Conservation (phyloP, 2,113 vertebrate species). For the Melanocharis versteri region DNA sequence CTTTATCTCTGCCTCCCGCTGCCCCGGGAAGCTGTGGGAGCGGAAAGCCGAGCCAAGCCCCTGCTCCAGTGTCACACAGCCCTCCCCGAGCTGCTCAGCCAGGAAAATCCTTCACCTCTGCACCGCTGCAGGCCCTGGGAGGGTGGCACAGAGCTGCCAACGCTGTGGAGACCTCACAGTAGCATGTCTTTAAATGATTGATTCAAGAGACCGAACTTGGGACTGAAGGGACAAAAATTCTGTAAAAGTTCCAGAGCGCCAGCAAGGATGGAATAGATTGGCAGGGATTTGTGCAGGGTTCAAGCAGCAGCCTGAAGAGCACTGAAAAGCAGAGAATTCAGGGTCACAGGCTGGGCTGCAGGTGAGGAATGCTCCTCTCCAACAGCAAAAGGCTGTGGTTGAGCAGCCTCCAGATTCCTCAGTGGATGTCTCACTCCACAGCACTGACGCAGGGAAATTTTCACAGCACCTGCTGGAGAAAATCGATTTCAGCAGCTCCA, state of each 20-base stretch:
- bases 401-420: not conserved
- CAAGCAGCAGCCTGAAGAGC: not conserved
- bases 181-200: not conserved
- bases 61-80: not conserved
- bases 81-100: not conserved
- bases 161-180: not conserved
- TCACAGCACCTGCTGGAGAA: not conserved
- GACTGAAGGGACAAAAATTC: not conserved
- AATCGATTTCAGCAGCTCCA: not conserved
- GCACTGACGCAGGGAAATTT: not conserved
- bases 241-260: not conserved
- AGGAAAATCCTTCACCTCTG: not conserved
- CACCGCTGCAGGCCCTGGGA: not conserved
- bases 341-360: not conserved
- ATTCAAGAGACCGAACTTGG: not conserved
- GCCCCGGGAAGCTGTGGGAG: not conserved
- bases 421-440: not conserved
- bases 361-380: not conserved
- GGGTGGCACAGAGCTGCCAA: not conserved
- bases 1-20: slow-evolving; percentile 27
- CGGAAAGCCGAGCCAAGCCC: not conserved
- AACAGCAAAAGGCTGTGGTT: not conserved
- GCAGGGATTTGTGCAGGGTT: not conserved
- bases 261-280: not conserved
- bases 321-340: not conserved